Evolutionary conservation across 2,113 vertebrate genomes (phyloP), one percentile per base, ranked within the genome.

Genomic region (Furnarius figulus): DNA sequence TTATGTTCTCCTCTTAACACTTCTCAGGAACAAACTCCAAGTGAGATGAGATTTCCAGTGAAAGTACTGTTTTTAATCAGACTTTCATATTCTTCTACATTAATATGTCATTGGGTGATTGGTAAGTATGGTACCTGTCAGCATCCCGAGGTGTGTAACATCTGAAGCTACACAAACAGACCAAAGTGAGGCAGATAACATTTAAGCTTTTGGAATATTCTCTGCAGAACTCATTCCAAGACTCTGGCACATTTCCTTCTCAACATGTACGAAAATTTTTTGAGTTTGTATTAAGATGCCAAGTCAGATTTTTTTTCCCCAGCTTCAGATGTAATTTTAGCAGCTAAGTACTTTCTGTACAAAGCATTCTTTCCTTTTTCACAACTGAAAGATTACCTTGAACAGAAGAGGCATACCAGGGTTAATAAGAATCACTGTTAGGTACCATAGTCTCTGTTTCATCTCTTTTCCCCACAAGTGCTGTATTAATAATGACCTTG

Each of bases 381-480:
- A 77, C 85, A 42, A 39, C 20, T 73, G 65, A 94, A 86, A 82
- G 65, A 91, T 92, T 86, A 66, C 39, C 47, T 93, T 47, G 53
- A 47, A 49, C 53, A 84, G 61, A 88, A 30, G 39, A 91, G 49
- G 59, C 56, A 59, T 49, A 83, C 10, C 3, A 2, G 37, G 52
- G 39, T 91, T 92, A 96, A 85, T 81, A 93, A 88, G 75, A 74
- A 70, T 88, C 55, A 50, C 58, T 65, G 21, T 78, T 87, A 86
- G 73, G 37, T 65, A 85, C 14, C 25, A 33, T 75, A 78, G 78
- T 74, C 35, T 67, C 49, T 86, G 40, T 94, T 71, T 67, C 72
- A 86, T 39, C 22, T 71, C 15, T 90, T 94, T 90, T 77, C 42
- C 7, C 5, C 68, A 46, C 30, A 84, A 58, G 21, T 81, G 33